Evolutionary conservation across 2,113 vertebrate genomes (phyloP), one percentile per base, ranked within the genome.

Genomic region (Empidonax traillii): DNA sequence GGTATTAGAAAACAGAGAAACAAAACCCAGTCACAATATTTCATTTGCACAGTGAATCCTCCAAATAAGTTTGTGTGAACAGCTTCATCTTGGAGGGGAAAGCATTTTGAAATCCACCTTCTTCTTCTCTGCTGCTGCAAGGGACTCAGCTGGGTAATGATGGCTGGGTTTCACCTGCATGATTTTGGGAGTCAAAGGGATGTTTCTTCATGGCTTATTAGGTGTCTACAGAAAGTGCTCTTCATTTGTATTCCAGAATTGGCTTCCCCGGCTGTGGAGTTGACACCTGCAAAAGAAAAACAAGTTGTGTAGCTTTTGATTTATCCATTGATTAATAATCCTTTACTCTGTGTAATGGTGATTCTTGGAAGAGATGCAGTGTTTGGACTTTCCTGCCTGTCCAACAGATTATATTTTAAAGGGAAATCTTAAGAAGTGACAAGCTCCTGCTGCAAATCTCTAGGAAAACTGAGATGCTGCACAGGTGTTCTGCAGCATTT

Each of bases 231-330:
- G 81, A 79, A 79, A 82, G 20, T 53, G 27, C 43, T 77, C 58
- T 94, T 79, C 44, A 68, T 94, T 67, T 94, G 44, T 94, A 52
- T 84, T 94, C 93, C 53, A 84, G 81, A 90, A 86, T 66, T 82
- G 83, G 43, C 61, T 95, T 95, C 30, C 69, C 3, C 44, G 76
- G 31, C 71, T 89, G 76, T 3, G 67, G 59, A 85, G 81, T 33
- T 91, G 37, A 43, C 51, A 39, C 52, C 4, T 66, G 30, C 51
- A 19, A 51, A 86, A 58, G 55, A 74, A 78, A 82, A 80, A 23
- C 10, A 51, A 53, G 19, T 9, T 39, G 27, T 39, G 27, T 47
- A 81, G 55, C 51, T 83, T 94, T 92, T 84, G 28, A 69, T 66
- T 63, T 87, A 39, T 62, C 63, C 18, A 27, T 43, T 78, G 12